phyloP scores from a whole-genome alignment of 1,140 invertebrate genomes.

The Drosophila micromelanica region DNA sequence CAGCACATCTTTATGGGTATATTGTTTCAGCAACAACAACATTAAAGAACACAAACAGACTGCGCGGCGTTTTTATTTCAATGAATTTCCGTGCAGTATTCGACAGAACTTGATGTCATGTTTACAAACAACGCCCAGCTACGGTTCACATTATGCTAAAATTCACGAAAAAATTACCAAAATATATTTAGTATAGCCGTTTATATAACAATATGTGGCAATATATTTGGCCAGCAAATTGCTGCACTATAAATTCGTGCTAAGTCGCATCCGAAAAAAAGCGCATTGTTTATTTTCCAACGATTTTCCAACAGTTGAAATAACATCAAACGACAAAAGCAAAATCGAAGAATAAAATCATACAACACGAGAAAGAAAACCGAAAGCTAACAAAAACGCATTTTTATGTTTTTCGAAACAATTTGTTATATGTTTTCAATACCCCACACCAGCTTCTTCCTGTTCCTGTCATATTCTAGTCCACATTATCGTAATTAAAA shows the following conservation, averaged over 20 bases:
- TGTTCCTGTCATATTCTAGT: conserved; percentile 10
- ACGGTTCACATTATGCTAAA: conserved; percentile 53
- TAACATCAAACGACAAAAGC: conserved; percentile 77
- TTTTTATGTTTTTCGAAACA: conserved; percentile 60
- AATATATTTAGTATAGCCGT: conserved; percentile 43
- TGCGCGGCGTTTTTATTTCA: conserved; percentile 65
- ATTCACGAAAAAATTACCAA: conserved; percentile 53
- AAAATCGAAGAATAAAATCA: conserved; percentile 33
- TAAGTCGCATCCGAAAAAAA: conserved; percentile 42
- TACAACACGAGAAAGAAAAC: conserved; percentile 33
- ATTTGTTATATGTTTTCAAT: conserved; percentile 59
- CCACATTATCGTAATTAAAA: conserved; percentile 26
- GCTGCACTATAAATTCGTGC: conserved; percentile 68
- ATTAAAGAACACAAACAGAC: conserved; percentile 69
- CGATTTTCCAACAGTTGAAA: conserved; percentile 52
- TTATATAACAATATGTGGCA: conserved; percentile 36
- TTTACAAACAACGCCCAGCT: conserved; percentile 69
- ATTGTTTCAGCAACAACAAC: conserved; percentile 72
- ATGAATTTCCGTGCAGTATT: conserved; percentile 56
- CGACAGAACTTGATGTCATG: conserved; percentile 77
- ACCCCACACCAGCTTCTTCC: conserved; percentile 34
- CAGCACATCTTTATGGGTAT: conserved; percentile 72
- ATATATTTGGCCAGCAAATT: conserved; percentile 49
- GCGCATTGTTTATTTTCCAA: conserved; percentile 70
- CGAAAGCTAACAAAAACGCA: conserved; percentile 62